A percentile compares a stretch with the other conserved stretches of the same genome.
These are phyloP conservation scores for Blera fallax DNA, from an alignment of 2,888 invertebrate species.

Conservation along the genomic window DNA sequence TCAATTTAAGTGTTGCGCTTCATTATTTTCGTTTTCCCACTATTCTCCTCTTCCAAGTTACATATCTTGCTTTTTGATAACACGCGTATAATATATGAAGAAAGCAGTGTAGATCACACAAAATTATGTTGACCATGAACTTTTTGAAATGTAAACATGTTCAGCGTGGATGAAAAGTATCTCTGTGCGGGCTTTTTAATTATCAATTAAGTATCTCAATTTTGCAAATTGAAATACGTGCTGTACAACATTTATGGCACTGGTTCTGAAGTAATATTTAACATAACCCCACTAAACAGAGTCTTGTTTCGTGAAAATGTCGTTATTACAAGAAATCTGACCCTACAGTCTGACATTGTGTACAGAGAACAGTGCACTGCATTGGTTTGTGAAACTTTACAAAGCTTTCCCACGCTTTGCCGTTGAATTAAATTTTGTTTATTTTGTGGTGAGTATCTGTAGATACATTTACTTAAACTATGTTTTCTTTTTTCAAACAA, in stretches of 20 bases:
- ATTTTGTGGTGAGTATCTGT: neutral
- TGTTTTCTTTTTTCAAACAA: neutral
- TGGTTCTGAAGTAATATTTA: neutral
- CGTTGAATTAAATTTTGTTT: neutral
- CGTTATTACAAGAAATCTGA: neutral
- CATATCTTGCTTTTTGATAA: neutral
- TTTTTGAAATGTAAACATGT: neutral
- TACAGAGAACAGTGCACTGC: neutral
- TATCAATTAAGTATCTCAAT: constrained; percentile 23
- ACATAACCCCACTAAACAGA: neutral
- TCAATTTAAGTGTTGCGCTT: neutral
- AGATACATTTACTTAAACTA: neutral
- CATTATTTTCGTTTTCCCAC: neutral
- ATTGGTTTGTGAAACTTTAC: neutral
- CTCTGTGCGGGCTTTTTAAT: neutral
- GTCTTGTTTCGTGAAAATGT: no score
- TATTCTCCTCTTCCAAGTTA: neutral
- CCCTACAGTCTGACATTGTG: neutral
- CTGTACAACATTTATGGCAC: neutral
- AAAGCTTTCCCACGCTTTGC: constrained; percentile 1
- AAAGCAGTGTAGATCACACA: neutral
- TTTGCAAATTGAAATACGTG: constrained; percentile 13
- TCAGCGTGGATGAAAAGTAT: neutral
- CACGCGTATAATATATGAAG: neutral
- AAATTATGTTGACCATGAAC: constrained; percentile 20